Evolutionary conservation across 1,140 invertebrate genomes (phyloP).

Genomic region (Tyrophagus putrescentiae): DNA sequence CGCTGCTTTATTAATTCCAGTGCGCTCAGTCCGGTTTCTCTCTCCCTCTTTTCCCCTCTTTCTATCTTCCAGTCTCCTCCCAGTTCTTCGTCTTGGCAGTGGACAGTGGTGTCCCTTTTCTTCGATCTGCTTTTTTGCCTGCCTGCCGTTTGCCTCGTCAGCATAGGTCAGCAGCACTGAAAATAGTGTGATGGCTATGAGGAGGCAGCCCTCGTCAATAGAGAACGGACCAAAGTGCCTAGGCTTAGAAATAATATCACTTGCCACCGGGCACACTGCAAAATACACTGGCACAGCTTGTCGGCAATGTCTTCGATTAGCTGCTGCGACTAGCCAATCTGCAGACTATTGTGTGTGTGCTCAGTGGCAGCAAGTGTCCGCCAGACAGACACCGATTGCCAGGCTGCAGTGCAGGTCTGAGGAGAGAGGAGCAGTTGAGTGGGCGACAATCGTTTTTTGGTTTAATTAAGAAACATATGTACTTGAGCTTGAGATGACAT

Average conservation of each 20-base stretch:
- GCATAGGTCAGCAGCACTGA: constrained; percentile 15
- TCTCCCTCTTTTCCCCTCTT: background rate
- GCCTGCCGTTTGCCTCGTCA: background rate
- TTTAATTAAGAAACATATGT: constrained; percentile 16
- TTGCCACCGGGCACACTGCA: background rate
- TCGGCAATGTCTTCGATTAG: background rate
- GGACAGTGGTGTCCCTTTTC: too few species aligned
- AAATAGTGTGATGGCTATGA: too few species aligned
- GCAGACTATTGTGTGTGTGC: too few species aligned
- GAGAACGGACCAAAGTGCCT: too few species aligned
- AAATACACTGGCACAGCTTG: too few species aligned
- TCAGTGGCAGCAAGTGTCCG: background rate
- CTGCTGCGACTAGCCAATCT: background rate
- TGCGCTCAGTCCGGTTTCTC: background rate
- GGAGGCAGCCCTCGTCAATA: too few species aligned
- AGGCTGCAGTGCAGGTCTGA: too few species aligned
- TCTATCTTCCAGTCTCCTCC: background rate
- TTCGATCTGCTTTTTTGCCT: too few species aligned
- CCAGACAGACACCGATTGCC: background rate
- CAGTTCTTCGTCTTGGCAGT: background rate
- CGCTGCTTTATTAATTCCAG: too few species aligned
- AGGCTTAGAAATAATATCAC: background rate
- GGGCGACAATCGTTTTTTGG: too few species aligned
- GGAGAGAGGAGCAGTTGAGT: too few species aligned
- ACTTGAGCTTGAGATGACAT: background rate